Evolutionary conservation across 2,797 vertebrate genomes (phyloP).

Genomic region (Hozukius guyotensis): DNA sequence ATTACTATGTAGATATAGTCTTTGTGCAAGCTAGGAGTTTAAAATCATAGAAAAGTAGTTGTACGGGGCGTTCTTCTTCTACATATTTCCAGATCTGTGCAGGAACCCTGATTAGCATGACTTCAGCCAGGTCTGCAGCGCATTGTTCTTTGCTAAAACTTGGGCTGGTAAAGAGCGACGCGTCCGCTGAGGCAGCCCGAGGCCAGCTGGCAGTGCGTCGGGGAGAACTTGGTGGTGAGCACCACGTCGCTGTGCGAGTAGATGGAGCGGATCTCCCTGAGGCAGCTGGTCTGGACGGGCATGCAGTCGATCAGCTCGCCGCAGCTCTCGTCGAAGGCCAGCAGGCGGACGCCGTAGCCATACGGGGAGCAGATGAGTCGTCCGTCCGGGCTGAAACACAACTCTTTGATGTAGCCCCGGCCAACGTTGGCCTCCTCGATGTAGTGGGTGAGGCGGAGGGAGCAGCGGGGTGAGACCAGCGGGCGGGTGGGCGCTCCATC

Average conservation of each 20-base stretch:
- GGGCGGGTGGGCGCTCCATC: slow-evolving; percentile 93
- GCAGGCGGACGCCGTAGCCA: slow-evolving; percentile 94
- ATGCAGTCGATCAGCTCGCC: slow-evolving; percentile 95
- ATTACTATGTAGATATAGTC: too few relatives aligned
- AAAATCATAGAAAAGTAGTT: slow-evolving; percentile 10
- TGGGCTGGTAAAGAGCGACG: slow-evolving; percentile 97
- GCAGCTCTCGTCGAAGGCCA: slow-evolving; percentile 93
- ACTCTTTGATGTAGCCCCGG: slow-evolving; percentile 97
- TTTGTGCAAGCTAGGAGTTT: neutral
- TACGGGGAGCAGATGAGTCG: slow-evolving; percentile 98
- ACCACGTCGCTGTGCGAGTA: slow-evolving; percentile 99
- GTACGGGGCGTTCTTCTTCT: neutral
- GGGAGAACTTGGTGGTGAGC: slow-evolving; percentile 99
- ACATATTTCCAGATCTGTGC: neutral
- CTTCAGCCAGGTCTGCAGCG: slow-evolving; percentile 35
- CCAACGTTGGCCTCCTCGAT: slow-evolving; percentile 98
- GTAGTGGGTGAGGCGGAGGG: slow-evolving; percentile 95
- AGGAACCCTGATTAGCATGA: neutral
- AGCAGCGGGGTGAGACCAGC: slow-evolving; percentile 91
- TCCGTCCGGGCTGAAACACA: slow-evolving; percentile 98
- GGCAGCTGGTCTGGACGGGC: slow-evolving; percentile 90
- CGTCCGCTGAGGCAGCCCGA: slow-evolving; percentile 99
- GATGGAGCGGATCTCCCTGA: slow-evolving; percentile 94
- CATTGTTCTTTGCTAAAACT: slow-evolving; percentile 86
- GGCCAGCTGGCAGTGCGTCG: slow-evolving; percentile 99